Conservation (phyloP, 1,140 invertebrate genomes). For the Procambarus virginalis region DNA sequence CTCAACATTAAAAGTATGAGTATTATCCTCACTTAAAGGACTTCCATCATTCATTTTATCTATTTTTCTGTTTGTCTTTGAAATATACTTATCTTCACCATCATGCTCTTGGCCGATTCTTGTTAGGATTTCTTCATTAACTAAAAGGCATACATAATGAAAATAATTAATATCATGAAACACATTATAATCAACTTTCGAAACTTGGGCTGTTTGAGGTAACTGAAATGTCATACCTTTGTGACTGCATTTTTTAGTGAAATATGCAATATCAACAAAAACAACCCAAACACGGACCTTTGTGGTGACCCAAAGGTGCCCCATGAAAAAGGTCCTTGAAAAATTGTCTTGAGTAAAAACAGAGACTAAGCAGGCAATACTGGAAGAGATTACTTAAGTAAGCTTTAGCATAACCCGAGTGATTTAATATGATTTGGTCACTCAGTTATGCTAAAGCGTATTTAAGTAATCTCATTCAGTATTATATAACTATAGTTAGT, state of each 20-base stretch:
- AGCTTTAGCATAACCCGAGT: too few relatives aligned
- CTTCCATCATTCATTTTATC: constrained; percentile 21
- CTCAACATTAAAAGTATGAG: not conserved
- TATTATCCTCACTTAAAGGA: constrained; percentile 8
- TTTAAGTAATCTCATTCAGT: too few relatives aligned
- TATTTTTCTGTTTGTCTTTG: not conserved
- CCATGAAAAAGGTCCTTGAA: too few relatives aligned
- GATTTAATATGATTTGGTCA: too few relatives aligned
- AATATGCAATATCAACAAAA: too few relatives aligned
- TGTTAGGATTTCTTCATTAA: constrained; percentile 10
- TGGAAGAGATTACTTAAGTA: too few relatives aligned
- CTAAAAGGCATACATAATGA: constrained; percentile 38
- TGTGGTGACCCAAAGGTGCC: too few relatives aligned
- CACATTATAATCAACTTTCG: not conserved
- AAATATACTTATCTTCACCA: not conserved
- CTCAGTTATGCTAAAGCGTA: too few relatives aligned
- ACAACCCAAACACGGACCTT: too few relatives aligned
- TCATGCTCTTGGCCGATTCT: constrained; percentile 23
- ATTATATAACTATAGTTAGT: too few relatives aligned
- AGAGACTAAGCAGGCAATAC: too few relatives aligned
- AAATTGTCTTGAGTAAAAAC: too few relatives aligned
- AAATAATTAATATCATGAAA: not conserved
- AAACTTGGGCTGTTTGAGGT: not conserved
- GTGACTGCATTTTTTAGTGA: not conserved
- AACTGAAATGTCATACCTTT: not conserved